phyloP scores from a whole-genome alignment of 2,797 vertebrate species.

The Melanotaenia trifasciata region DNA sequence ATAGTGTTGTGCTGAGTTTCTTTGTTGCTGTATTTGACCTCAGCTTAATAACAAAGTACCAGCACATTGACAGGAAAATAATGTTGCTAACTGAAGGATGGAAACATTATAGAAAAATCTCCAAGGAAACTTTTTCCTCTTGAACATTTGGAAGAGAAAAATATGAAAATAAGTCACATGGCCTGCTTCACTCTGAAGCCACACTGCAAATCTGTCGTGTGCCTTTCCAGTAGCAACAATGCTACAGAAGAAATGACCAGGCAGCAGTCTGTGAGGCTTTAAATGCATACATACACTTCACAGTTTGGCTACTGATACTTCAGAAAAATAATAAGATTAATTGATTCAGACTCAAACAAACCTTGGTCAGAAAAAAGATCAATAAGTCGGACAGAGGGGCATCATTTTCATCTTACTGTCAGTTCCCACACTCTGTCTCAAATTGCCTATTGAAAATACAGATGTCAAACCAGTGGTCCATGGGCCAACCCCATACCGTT shows the following conservation, averaged over 20 bases:
- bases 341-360: background rate
- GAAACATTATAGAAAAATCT: background rate
- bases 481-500: background rate
- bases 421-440: background rate
- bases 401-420: background rate
- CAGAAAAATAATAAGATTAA: background rate
- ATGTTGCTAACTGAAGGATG: background rate
- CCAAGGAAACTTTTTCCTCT: background rate
- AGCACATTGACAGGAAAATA: background rate
- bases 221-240: background rate
- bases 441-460: background rate
- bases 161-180: background rate
- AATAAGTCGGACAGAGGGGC: background rate
- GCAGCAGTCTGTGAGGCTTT: background rate
- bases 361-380: background rate
- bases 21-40: conserved; percentile 15
- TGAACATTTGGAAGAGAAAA: background rate
- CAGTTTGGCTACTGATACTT: background rate
- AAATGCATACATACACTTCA: background rate
- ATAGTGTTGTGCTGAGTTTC: conserved; percentile 4
- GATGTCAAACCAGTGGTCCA: background rate
- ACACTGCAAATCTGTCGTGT: background rate
- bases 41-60: background rate
- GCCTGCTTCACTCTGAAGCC: background rate
- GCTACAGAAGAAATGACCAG: background rate